These are phyloP conservation scores for Stenichneumon culpator DNA, from an alignment of 2,888 invertebrate species.

Conservation along the genomic window DNA sequence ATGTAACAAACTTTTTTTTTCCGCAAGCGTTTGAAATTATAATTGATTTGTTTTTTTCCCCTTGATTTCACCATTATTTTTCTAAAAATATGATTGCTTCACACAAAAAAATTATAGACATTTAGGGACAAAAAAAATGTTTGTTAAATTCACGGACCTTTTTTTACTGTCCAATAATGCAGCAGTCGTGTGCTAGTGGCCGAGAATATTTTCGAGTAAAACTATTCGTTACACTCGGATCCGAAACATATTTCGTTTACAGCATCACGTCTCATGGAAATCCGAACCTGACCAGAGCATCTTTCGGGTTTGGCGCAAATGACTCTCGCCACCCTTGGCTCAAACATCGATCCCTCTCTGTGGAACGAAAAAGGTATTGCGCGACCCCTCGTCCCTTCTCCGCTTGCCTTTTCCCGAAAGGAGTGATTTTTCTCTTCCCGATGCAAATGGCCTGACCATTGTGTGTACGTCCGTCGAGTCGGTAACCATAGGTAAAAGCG, in stretches of 20 bases:
- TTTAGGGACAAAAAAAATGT: too few species aligned
- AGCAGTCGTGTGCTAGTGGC: not conserved
- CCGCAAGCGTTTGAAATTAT: too few species aligned
- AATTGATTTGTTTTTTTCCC: too few species aligned
- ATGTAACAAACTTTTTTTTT: too few species aligned
- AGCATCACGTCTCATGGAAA: constrained; percentile 22
- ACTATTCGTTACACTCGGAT: constrained; percentile 1
- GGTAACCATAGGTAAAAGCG: constrained; percentile 52
- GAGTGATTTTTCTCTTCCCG: constrained; percentile 61
- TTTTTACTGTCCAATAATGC: not conserved
- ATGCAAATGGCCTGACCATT: constrained; percentile 67
- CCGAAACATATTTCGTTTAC: not conserved
- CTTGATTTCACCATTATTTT: too few species aligned
- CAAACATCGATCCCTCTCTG: constrained; percentile 40
- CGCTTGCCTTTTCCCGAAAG: constrained; percentile 58
- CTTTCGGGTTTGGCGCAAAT: constrained; percentile 42
- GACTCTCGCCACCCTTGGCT: constrained; percentile 42
- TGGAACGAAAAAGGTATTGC: constrained; percentile 31
- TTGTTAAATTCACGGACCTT: not conserved
- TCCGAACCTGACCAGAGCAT: constrained; percentile 15
- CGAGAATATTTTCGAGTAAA: constrained; percentile 14
- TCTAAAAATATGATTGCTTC: too few species aligned
- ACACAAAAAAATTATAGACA: not conserved
- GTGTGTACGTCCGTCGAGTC: constrained; percentile 48
- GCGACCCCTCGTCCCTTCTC: not conserved